Base-by-base conservation (phyloP, 2,888 invertebrate species). In the Spodoptera picta region DNA sequence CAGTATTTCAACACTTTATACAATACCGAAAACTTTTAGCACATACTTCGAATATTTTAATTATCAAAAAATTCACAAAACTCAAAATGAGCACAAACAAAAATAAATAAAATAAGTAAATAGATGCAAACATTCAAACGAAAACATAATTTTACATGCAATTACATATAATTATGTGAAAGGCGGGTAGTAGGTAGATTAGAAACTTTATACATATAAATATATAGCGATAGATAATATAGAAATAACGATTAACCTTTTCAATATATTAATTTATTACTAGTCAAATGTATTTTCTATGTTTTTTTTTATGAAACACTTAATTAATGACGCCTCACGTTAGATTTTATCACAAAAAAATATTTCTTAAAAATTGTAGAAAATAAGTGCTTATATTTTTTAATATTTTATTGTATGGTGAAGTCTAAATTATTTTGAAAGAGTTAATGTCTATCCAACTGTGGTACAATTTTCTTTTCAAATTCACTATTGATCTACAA, bases 151-250 rank as follows among this genome's bases (percentile, higher is more conserved):
- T 61, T 5, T 68, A 67, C 74, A 76, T 61, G 70, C 71, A 69
- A 69, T 58, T 55, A 62, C 27, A 27, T 55, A 58, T 43, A 45
- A 19, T 19, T 19, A 19, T 19, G 19, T 46, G 42, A 56, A 54
- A 73, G 71, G 77, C 71, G 68, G 69, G 79, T 69, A 72, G 60
- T 74, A 73, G 36, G 43, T 75, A 49, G 9, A 52, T 57, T 55
- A 36, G 52, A 61, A 44, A 55, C 27, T 65, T 51, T 46, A 19
- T 55, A 50, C 19, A 19, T 55, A 69, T 54, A 61, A 54, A 68
- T 54, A 74, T 60, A 63, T 60, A 69, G 64, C 79, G 61, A 77
- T 50, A 63, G 10, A 41, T 54, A 50, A 12, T 58, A 48, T 57
- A 53, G 47, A 60, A 49, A 46, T 57, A 51, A 49, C 57, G 56